A percentile compares a stretch with the other conserved stretches of the same genome.
These are phyloP conservation scores for Drosophila bipectinata DNA, from an alignment of 1,140 invertebrate species.

Conservation along the genomic window DNA sequence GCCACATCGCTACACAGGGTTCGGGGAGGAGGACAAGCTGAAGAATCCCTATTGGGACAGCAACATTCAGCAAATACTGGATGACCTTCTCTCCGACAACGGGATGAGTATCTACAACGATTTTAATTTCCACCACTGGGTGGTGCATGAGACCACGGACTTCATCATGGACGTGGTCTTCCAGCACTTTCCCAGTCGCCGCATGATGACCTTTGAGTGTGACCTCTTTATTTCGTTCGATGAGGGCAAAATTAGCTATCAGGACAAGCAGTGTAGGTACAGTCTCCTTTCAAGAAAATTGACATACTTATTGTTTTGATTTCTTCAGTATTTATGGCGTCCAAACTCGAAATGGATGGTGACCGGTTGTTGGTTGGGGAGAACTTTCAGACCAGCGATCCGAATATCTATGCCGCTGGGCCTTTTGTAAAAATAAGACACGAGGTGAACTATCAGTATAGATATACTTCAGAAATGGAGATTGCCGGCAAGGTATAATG, in stretches of 20 bases:
- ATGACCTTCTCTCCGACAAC: constrained; percentile 51
- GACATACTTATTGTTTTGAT: background rate
- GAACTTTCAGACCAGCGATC: constrained; percentile 59
- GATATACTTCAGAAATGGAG: constrained; percentile 39
- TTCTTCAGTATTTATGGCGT: background rate
- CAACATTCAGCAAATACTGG: constrained; percentile 54
- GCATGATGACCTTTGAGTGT: constrained; percentile 30
- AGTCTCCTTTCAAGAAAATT: background rate
- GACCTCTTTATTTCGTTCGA: constrained; percentile 68
- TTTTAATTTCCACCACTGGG: constrained; percentile 38
- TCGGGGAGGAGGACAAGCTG: constrained; percentile 9
- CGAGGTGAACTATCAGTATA: constrained; percentile 62
- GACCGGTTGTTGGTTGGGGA: constrained; percentile 47
- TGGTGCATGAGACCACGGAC: background rate
- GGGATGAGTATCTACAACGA: constrained; percentile 25
- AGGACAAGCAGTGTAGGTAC: constrained; percentile 28
- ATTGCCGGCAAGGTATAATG: constrained; percentile 50
- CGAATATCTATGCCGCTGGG: constrained; percentile 65
- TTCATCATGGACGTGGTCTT: constrained; percentile 60
- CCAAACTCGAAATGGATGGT: constrained; percentile 8
- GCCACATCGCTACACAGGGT: constrained; percentile 13
- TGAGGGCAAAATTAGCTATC: constrained; percentile 29
- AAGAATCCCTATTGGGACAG: constrained; percentile 42
- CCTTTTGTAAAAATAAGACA: constrained; percentile 31
- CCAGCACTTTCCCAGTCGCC: constrained; percentile 1